A percentile compares a stretch with the other conserved stretches of the same genome.
Evolutionary conservation across 2,888 invertebrate species (phyloP).

Genomic region (Phoronis australis): DNA sequence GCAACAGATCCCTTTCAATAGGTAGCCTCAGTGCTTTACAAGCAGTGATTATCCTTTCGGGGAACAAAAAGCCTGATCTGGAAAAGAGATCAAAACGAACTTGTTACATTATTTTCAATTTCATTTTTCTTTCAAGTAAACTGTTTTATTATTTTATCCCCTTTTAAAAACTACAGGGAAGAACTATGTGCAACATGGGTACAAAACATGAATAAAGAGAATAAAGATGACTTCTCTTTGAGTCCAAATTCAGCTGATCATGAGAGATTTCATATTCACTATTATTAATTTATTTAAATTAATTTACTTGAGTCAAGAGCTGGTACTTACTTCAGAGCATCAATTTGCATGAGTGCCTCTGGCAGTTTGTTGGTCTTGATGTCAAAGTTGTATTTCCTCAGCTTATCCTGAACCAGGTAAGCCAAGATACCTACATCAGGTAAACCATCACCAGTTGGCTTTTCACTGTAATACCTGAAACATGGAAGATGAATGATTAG

Average conservation of each 20-base stretch:
- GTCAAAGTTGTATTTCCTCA: slow-evolving; percentile 48
- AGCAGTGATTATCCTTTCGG: slow-evolving; percentile 33
- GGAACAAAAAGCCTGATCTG: slow-evolving; percentile 34
- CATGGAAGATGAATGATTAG: too few relatives aligned
- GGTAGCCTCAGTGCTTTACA: slow-evolving; percentile 44
- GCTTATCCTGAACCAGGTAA: slow-evolving; percentile 43
- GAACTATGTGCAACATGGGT: neutral
- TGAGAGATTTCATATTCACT: neutral
- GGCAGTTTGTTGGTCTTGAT: slow-evolving; percentile 33
- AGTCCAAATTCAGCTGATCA: neutral
- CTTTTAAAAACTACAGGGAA: neutral
- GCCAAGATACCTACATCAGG: slow-evolving; percentile 31
- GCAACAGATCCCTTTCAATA: slow-evolving; percentile 41
- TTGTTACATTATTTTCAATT: too few relatives aligned
- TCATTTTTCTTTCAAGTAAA: too few relatives aligned
- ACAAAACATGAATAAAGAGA: neutral
- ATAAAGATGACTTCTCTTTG: neutral
- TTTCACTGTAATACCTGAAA: too few relatives aligned
- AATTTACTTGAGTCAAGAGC: neutral
- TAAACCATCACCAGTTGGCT: slow-evolving; percentile 22
- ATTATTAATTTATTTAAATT: neutral
- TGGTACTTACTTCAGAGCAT: slow-evolving; percentile 34
- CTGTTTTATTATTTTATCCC: too few relatives aligned
- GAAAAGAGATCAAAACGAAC: too few relatives aligned
- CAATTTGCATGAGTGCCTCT: slow-evolving; percentile 37